A percentile compares a stretch with the other conserved stretches of the same genome.
These are phyloP conservation scores for Boulengeromyrus knoepffleri DNA, from an alignment of 2,113 vertebrate species.

Conservation along the genomic window DNA sequence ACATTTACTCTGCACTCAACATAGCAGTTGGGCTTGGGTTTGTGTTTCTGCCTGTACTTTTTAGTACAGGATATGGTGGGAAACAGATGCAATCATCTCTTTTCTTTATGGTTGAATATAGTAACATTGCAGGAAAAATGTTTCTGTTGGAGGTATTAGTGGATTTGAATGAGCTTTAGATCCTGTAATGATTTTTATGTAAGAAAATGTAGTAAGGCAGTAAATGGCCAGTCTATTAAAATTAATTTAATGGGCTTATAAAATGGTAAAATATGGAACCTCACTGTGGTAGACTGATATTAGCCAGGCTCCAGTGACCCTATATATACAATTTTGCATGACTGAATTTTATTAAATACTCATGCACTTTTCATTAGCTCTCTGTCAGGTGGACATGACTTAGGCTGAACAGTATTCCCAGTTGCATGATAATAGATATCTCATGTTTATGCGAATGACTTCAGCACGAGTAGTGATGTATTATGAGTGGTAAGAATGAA, in stretches of 20 bases:
- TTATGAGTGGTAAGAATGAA: not conserved
- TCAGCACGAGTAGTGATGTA: not conserved
- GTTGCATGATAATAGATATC: not conserved
- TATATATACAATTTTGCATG: not conserved
- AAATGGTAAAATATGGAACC: not conserved
- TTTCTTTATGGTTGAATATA: not conserved
- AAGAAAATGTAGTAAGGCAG: not conserved
- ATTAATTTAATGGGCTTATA: not conserved
- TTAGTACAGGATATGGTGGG: not conserved
- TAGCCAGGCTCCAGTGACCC: not conserved
- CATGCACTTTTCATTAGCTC: not conserved
- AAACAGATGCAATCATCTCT: not conserved
- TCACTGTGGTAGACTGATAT: constrained; percentile 6
- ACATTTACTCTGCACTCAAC: not conserved
- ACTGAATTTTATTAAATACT: constrained; percentile 4
- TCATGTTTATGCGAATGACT: not conserved
- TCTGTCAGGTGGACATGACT: not conserved
- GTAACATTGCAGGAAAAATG: not conserved
- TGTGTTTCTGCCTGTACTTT: not conserved
- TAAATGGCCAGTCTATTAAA: not conserved
- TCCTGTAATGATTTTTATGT: not conserved
- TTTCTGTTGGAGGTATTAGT: not conserved
- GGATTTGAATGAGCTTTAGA: not conserved
- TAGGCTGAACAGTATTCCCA: not conserved
- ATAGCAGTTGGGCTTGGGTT: not conserved